phyloP scores from a whole-genome alignment of 2,888 invertebrate genomes.

The Folsomia manolachei region DNA sequence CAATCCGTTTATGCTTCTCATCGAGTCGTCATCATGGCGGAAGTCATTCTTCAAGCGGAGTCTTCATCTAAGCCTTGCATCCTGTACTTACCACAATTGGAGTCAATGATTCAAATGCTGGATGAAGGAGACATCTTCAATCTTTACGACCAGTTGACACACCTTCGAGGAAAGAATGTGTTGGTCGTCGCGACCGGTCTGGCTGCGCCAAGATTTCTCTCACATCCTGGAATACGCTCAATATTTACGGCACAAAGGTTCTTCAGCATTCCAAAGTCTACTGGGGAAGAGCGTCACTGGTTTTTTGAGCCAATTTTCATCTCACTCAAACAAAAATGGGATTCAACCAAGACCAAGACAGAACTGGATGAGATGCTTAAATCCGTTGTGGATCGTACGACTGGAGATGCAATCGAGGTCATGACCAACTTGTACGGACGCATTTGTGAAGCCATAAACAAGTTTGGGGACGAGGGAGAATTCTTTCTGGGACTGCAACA shows the following conservation, averaged over 20 bases:
- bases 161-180: neutral
- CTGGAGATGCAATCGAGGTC: neutral
- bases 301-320: neutral
- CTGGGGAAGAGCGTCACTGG: neutral
- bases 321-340: neutral
- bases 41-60: neutral
- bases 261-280: neutral
- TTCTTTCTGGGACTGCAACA: no score
- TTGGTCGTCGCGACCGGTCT: neutral
- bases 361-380: neutral
- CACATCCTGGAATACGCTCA: neutral
- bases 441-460: no score
- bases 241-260: neutral
- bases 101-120: neutral
- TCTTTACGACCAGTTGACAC: neutral
- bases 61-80: neutral
- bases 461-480: no score
- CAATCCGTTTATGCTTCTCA: neutral
- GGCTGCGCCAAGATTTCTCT: neutral
- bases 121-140: neutral
- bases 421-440: no score
- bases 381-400: neutral
- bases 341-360: neutral
- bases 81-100: neutral
- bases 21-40: neutral